phyloP scores from a whole-genome alignment of 2,797 vertebrate species.

The Lithobates sylvaticus region DNA sequence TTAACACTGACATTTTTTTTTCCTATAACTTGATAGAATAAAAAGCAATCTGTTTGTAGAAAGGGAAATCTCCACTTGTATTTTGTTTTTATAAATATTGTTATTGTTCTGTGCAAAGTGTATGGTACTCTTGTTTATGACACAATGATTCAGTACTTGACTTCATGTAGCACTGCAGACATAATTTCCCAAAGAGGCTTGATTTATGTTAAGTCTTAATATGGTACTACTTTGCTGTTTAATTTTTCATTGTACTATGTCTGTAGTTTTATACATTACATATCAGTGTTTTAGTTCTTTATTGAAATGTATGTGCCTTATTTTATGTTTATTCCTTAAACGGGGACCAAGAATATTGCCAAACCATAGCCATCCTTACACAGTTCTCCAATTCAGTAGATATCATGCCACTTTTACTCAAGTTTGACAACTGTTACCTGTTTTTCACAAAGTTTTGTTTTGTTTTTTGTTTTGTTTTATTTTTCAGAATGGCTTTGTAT shows the following conservation, averaged over 20 bases:
- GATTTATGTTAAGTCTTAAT: slow-evolving; percentile 10
- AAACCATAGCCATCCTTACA: slow-evolving; percentile 69
- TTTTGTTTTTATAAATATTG: slow-evolving; percentile 32
- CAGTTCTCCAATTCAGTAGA: slow-evolving; percentile 59
- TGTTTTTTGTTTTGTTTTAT: slow-evolving; percentile 18
- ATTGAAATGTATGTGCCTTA: slow-evolving; percentile 94
- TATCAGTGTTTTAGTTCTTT: slow-evolving; percentile 70
- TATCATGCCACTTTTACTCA: slow-evolving; percentile 77
- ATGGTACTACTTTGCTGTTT: slow-evolving; percentile 8
- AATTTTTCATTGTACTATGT: neutral
- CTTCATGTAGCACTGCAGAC: slow-evolving; percentile 6
- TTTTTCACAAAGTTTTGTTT: slow-evolving; percentile 70
- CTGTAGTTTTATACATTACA: slow-evolving; percentile 59
- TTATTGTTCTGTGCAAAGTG: slow-evolving; percentile 30
- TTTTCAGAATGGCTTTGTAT: slow-evolving; percentile 73
- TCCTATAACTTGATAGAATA: neutral
- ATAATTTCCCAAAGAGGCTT: neutral
- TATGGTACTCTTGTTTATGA: slow-evolving; percentile 44
- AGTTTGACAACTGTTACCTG: slow-evolving; percentile 75
- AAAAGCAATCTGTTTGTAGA: slow-evolving; percentile 36
- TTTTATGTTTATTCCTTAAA: slow-evolving; percentile 81
- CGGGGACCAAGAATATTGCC: slow-evolving; percentile 86
- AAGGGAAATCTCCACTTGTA: slow-evolving; percentile 54
- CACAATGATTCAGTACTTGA: slow-evolving; percentile 47
- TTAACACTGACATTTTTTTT: slow-evolving; percentile 22